Evolutionary conservation across 2,888 invertebrate genomes (phyloP).

Genomic region (Mimachlamys varia): DNA sequence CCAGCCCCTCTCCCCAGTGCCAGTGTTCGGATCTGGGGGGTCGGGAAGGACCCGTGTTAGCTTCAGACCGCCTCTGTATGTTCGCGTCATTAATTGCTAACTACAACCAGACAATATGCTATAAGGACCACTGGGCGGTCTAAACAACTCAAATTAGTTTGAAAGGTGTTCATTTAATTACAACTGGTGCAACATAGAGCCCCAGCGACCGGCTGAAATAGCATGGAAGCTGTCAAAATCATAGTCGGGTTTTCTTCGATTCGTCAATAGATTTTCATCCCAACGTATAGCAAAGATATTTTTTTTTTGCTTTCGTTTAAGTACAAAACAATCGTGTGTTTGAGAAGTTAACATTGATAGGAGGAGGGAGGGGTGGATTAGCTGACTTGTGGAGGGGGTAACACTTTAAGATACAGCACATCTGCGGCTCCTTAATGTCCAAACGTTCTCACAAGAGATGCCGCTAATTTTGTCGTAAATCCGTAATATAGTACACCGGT

Average conservation of each 20-base stretch:
- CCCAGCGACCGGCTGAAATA: neutral
- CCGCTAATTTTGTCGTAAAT: neutral
- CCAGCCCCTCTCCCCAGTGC: neutral
- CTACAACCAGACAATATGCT: neutral
- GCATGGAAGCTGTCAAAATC: neutral
- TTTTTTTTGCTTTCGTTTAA: too few species aligned
- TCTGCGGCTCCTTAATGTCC: neutral
- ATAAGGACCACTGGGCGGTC: neutral
- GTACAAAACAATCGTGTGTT: too few species aligned
- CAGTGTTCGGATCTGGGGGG: neutral
- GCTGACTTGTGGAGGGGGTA: neutral
- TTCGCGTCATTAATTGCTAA: neutral
- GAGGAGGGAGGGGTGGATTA: neutral
- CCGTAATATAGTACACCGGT: neutral
- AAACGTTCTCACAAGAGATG: neutral
- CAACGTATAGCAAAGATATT: neutral
- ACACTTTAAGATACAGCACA: neutral
- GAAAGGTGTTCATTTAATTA: slow-evolving; percentile 7
- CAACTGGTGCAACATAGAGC: neutral
- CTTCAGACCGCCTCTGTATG: neutral
- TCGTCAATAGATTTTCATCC: neutral
- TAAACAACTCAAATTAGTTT: neutral
- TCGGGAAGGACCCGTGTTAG: neutral
- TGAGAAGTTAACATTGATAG: too few species aligned
- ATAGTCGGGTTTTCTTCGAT: neutral